Evolutionary conservation across 2,888 invertebrate genomes (phyloP), one percentile per base, ranked within the genome.

Genomic region (Chalcis sispes): DNA sequence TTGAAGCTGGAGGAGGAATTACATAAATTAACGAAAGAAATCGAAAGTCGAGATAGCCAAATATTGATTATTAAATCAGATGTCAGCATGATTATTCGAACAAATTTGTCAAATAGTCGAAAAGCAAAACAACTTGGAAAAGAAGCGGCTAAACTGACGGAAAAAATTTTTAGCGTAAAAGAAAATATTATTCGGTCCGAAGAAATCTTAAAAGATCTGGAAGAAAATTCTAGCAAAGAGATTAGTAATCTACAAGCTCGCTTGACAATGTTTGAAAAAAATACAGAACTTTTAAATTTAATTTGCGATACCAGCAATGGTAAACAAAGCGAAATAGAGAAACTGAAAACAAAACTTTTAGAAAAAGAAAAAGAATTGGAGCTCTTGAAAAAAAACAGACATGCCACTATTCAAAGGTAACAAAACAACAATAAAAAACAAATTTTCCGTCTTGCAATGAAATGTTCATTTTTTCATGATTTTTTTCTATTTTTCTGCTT

Each of bases 341-440:
- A 74, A 54, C 70, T 87, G 42, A 85, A 81, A 56, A 13, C 75
- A 25, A 78, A 81, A 42, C 40, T 86, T 20, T 58, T 77, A 13
- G 79, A 83, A 10, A 85, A 83, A 18, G 82, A 85, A 29, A 75
- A 77, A n/a, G 83, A 86, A 72, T 77, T 84, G 71, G 69, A 54
- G 25, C 61, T 82, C 10, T 79, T 84, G n/a, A 84, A 80, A 77
- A 81, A 80, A 67, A 83, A 83, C 67, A 80, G 80, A 58, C 82
- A 84, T 42, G 78, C 78, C 2, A 82, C 82, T n/a, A 81, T 84
- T 69, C 73, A 81, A 61, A 84, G 82, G 85, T 84, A 80, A 7
- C 15, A 3, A 20, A 50, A 50, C 2, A 10, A 20, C 15, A 23
- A 20, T 46, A 36, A 25, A n/a, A n/a, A n/a, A n/a, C n/a, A n/a